Base-by-base conservation (phyloP, 2,888 invertebrate species). In the Pherbina coryleti region DNA sequence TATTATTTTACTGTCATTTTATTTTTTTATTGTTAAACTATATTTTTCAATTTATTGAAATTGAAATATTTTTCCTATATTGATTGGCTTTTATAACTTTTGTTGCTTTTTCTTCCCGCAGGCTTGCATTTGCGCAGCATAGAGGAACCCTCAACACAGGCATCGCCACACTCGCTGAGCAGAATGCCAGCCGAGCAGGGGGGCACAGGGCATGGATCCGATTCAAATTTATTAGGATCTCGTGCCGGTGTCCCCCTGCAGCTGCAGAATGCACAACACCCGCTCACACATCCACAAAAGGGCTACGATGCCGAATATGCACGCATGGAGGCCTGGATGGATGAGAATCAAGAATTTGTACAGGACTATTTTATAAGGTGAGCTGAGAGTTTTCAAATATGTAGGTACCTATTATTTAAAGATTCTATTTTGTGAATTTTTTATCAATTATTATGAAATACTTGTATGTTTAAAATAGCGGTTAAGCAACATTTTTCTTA, bases 311-410 rank as follows among this genome's bases (percentile, higher is more conserved):
- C 95, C 82, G 96, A 96, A 90, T 95, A 95, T 90, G 95, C 96
- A 78, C 93, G 95, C 82, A 96, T 97, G 91, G 97, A 98, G 91
- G 94, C 96, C 85, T 98, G 98, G 98, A 93, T 98, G 84, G 98
- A 98, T 91, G 97, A 97, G 90, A 97, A 98, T 91, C 97, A 96
- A 84, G 97, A 97, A 90, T 98, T 98, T 90, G 95, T 96, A 83
- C 95, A 97, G 89, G 97, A 98, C 90, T 98, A 98, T 91, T 97
- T 98, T 89, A 92, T 97, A 90, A 95, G 97, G 96, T 96, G 88
- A 90, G 90, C 53, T 3, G 8, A 11, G 31, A 64, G 14, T 62
- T 9, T 11, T 62, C 17, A 25, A 60, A 31, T 8, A 1, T 37
- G 8, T 37, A n/a, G n/a, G n/a, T n/a, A n/a, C n/a, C n/a, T n/a